These are phyloP conservation scores for Caranx ignobilis DNA, from an alignment of 2,113 vertebrate species.

Conservation along the genomic window DNA sequence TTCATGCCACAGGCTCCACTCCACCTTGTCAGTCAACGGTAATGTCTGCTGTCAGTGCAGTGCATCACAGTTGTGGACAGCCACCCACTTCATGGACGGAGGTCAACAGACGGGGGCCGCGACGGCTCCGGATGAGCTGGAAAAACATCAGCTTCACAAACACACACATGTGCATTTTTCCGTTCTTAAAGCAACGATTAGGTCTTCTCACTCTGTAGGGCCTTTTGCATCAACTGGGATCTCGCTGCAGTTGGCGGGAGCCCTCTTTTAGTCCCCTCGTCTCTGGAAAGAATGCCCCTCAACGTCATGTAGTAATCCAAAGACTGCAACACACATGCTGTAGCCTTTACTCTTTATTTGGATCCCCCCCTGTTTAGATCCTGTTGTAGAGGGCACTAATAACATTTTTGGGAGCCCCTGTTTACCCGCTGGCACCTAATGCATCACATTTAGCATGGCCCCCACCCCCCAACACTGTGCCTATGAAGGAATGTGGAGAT, in stretches of 20 bases:
- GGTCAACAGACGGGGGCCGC: slow-evolving; percentile 54
- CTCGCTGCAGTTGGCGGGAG: slow-evolving; percentile 28
- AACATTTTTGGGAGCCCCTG: slow-evolving; percentile 50
- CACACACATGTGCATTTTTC: slow-evolving; percentile 40
- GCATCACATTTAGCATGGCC: slow-evolving; percentile 49
- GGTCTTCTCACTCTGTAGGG: slow-evolving; percentile 16
- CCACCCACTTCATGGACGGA: slow-evolving; percentile 38
- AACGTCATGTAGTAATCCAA: slow-evolving; percentile 33
- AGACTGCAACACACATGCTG: slow-evolving; percentile 30
- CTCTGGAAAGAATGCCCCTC: slow-evolving; percentile 66
- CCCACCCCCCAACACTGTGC: slow-evolving; percentile 34
- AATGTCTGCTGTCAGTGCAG: slow-evolving; percentile 57
- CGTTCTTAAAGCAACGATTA: slow-evolving; percentile 46
- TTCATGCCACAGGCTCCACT: slow-evolving; percentile 36
- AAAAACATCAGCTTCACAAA: slow-evolving; percentile 72
- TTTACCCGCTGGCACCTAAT: slow-evolving; percentile 58
- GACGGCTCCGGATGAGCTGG: slow-evolving; percentile 69
- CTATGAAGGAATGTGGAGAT: slow-evolving; percentile 59
- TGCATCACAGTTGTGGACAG: slow-evolving; percentile 52
- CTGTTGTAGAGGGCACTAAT: slow-evolving; percentile 34
- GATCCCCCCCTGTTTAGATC: slow-evolving; percentile 33
- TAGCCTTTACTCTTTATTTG: slow-evolving; percentile 50
- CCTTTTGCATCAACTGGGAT: slow-evolving; percentile 53
- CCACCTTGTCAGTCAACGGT: slow-evolving; percentile 67
- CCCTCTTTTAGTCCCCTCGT: slow-evolving; percentile 39